Conservation (phyloP, 2,113 vertebrate species). For the Eolophus roseicapilla region DNA sequence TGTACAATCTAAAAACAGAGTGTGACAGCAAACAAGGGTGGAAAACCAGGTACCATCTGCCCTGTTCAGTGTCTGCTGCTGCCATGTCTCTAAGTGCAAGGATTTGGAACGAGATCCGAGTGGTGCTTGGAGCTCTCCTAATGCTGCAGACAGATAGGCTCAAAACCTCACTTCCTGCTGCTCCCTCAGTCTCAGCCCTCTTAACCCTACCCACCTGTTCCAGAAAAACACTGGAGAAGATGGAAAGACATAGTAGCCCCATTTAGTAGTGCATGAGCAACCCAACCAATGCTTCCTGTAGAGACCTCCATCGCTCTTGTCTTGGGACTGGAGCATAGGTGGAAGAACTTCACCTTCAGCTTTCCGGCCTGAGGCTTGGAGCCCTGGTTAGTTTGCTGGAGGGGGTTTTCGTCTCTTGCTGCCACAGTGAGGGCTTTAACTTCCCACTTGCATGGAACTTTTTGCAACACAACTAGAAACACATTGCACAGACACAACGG, state of each 20-base stretch:
- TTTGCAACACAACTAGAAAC: not conserved
- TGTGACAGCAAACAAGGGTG: not conserved
- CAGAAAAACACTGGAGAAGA: not conserved
- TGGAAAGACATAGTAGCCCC: not conserved
- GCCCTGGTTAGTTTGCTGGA: not conserved
- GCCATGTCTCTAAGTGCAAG: not conserved
- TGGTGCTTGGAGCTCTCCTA: not conserved
- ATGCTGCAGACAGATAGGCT: not conserved
- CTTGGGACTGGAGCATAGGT: not conserved
- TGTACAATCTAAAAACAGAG: not conserved
- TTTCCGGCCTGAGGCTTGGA: not conserved
- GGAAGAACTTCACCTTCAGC: not conserved
- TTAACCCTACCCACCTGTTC: not conserved
- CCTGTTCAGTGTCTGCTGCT: not conserved
- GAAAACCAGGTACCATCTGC: not conserved
- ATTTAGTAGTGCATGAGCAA: not conserved
- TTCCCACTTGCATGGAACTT: not conserved
- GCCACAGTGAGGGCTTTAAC: not conserved
- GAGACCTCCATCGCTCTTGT: not conserved
- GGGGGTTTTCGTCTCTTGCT: not conserved
- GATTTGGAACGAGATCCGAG: not conserved
- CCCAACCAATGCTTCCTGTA: not conserved
- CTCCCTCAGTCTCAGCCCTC: not conserved
- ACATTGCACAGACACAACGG: not conserved
- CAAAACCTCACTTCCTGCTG: not conserved